phyloP scores from a whole-genome alignment of 2,113 vertebrate genomes.

The Thomomys bottae region DNA sequence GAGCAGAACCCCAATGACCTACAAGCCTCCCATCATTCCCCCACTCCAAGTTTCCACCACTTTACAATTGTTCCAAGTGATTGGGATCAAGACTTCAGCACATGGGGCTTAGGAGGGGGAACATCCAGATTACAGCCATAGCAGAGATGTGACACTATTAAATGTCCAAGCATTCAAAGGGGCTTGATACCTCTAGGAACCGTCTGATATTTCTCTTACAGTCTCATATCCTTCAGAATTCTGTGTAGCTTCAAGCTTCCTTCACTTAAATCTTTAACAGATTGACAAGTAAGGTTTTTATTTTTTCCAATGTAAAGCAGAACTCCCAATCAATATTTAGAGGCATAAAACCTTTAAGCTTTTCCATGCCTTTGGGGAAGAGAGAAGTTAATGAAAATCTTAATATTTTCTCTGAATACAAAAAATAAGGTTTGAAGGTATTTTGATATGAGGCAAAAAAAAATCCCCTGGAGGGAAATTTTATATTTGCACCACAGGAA shows the following conservation, averaged over 20 bases:
- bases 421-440: conserved; percentile 54
- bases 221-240: background rate
- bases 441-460: conserved; percentile 45
- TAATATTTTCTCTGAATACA: conserved; percentile 54
- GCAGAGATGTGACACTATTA: background rate
- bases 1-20: background rate
- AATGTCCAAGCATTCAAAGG: background rate
- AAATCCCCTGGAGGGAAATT: conserved; percentile 53
- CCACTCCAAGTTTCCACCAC: background rate
- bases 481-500: conserved; percentile 57
- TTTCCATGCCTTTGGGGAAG: conserved; percentile 51
- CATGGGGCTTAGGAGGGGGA: background rate
- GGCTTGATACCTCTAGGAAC: background rate
- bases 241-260: conserved; percentile 15
- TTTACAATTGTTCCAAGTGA: background rate
- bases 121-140: background rate
- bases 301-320: conserved; percentile 50
- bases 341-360: background rate
- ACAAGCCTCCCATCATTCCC: background rate
- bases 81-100: background rate
- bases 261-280: conserved; percentile 42
- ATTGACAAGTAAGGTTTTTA: conserved; percentile 11
- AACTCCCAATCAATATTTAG: conserved; percentile 41
- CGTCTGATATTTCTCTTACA: background rate
- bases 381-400: conserved; percentile 70